A percentile compares a stretch with the other conserved stretches of the same genome.
These are phyloP conservation scores for Calosoma granatense DNA, from an alignment of 1,140 invertebrate species.

Conservation along the genomic window DNA sequence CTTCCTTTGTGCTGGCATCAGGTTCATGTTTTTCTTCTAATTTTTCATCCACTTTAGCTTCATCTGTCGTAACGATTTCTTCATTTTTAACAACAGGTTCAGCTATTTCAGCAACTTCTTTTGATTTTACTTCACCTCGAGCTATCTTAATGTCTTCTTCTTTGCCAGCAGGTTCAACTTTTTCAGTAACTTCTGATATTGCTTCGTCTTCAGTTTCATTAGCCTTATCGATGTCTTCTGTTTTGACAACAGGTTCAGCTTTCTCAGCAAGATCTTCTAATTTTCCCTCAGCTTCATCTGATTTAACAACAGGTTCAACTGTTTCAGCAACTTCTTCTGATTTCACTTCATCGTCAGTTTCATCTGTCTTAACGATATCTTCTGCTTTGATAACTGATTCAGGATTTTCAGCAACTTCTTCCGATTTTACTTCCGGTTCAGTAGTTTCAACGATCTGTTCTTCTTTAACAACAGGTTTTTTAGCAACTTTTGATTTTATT, in stretches of 20 bases:
- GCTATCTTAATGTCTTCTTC: not conserved
- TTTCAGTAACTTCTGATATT: not conserved
- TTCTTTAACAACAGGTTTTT: not conserved
- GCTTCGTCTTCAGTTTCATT: not conserved
- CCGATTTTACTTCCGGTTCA: not conserved
- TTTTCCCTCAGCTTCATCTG: not conserved
- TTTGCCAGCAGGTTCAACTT: too few species aligned
- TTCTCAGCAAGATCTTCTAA: not conserved
- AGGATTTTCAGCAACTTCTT: not conserved
- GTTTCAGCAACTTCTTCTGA: not conserved
- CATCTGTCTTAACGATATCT: not conserved
- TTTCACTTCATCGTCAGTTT: not conserved
- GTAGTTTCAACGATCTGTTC: not conserved
- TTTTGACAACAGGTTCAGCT: not conserved
- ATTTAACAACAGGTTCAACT: not conserved
- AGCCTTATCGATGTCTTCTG: not conserved
- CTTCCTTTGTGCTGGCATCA: not conserved
- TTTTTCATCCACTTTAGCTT: not conserved
- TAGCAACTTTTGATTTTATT: not conserved
- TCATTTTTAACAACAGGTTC: not conserved
- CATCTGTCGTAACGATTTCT: not conserved
- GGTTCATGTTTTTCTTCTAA: not conserved
- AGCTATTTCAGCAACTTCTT: not conserved
- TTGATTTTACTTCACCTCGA: not conserved
- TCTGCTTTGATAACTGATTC: not conserved